phyloP scores from a whole-genome alignment of 2,888 invertebrate genomes.

The Pasiphila rectangulata region DNA sequence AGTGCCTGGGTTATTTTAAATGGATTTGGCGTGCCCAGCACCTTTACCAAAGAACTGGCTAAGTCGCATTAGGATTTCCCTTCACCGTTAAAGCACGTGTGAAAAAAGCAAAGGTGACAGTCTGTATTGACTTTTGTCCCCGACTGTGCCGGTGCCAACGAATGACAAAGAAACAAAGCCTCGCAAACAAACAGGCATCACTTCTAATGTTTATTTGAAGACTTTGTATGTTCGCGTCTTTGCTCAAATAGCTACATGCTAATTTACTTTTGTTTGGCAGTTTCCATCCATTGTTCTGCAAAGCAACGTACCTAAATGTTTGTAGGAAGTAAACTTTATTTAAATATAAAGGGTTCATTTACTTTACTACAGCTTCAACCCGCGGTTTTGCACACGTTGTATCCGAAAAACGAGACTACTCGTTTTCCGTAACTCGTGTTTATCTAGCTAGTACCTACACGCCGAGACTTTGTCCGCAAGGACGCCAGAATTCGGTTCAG shows the following conservation, averaged over 20 bases:
- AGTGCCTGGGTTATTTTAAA: too few species aligned
- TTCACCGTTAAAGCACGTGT: too few species aligned
- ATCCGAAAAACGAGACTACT: too few species aligned
- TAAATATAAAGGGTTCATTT: background rate
- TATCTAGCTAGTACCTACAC: background rate
- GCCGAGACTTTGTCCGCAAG: too few species aligned
- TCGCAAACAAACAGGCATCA: constrained; percentile 1
- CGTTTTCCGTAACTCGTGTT: background rate
- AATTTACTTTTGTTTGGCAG: constrained; percentile 15
- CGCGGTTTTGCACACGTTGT: too few species aligned
- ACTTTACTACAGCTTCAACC: too few species aligned
- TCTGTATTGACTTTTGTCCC: constrained; percentile 4
- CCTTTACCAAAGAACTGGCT: background rate
- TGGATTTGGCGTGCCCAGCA: too few species aligned
- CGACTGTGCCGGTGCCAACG: constrained; percentile 2
- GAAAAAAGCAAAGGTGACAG: too few species aligned
- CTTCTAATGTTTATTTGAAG: constrained; percentile 15
- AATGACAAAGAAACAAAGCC: constrained; percentile 14
- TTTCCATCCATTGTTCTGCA: background rate
- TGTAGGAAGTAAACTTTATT: background rate
- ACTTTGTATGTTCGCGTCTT: constrained; percentile 15
- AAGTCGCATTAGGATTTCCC: too few species aligned
- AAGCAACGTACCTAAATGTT: background rate
- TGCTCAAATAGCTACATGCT: constrained; percentile 13
- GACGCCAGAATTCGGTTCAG: too few species aligned